Conservation (phyloP, 2,888 invertebrate species). For the Drosophila atroscutellata region DNA sequence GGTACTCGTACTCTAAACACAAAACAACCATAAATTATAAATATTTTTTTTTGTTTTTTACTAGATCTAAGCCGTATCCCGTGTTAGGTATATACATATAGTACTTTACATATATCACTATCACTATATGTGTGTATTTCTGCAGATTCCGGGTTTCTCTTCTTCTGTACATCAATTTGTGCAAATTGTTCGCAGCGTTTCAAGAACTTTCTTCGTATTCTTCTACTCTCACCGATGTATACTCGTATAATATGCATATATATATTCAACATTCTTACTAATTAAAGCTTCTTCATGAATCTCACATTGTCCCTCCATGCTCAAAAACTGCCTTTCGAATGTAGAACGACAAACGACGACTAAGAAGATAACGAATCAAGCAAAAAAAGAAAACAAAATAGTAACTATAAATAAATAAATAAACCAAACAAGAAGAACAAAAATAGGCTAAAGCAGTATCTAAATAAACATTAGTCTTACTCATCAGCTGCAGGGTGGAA, state of each 20-base stretch:
- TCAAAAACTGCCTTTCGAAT: slow-evolving; percentile 76
- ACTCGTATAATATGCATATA: slow-evolving; percentile 24
- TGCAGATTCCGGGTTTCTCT: slow-evolving; percentile 2
- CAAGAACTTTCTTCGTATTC: slow-evolving; percentile 14
- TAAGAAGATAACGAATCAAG: slow-evolving; percentile 51
- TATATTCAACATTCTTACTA: slow-evolving; percentile 53
- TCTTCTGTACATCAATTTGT: slow-evolving; percentile 41
- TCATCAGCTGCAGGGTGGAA: slow-evolving; percentile 36
- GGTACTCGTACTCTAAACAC: slow-evolving; percentile 62
- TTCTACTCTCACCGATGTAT: slow-evolving; percentile 25
- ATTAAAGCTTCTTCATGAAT: slow-evolving; percentile 69
- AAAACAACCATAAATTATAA: slow-evolving; percentile 42
- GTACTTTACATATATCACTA: slow-evolving; percentile 2
- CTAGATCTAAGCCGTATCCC: slow-evolving; percentile 62
- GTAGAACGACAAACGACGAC: slow-evolving; percentile 40
- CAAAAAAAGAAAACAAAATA: slow-evolving; percentile 30
- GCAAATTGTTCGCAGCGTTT: slow-evolving; percentile 35
- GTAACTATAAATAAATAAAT: slow-evolving; percentile 7
- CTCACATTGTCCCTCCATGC: slow-evolving; percentile 80
- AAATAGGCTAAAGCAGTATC: slow-evolving; percentile 11
- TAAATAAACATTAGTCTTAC: slow-evolving; percentile 49
- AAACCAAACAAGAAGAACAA: slow-evolving; percentile 12
- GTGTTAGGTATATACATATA: slow-evolving; percentile 21
- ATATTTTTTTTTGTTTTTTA: slow-evolving; percentile 55
- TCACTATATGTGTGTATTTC: slow-evolving; percentile 31